A percentile compares a stretch with the other conserved stretches of the same genome.
Conservation (phyloP, 2,113 vertebrate species). For the Alouatta palliata region DNA sequence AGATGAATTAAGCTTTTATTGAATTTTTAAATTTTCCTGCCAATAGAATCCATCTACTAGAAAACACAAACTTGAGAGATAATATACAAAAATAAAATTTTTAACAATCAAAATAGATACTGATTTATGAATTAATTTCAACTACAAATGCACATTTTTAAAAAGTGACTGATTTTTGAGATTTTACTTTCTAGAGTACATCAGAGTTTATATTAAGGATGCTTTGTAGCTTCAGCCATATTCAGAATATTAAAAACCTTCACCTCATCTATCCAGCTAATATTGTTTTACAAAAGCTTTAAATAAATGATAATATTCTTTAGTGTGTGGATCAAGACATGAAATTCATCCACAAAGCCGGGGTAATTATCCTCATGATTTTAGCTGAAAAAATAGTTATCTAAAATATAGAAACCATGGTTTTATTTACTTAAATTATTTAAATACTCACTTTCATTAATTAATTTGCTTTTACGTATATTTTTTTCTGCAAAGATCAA, state of each 20-base stretch:
- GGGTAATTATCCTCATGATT: background rate
- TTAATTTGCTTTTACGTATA: background rate
- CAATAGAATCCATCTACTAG: background rate
- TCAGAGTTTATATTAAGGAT: slow-evolving; percentile 23
- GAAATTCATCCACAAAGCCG: background rate
- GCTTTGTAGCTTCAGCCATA: background rate
- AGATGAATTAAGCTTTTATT: background rate
- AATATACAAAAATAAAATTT: background rate
- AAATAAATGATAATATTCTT: background rate
- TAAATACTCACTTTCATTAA: background rate
- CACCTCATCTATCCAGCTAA: background rate
- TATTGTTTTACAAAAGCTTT: background rate
- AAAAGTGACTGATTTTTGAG: background rate
- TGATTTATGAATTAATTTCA: background rate
- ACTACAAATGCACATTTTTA: accelerated
- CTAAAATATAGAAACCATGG: background rate
- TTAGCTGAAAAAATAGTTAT: background rate
- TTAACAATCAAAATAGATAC: background rate
- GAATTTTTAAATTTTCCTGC: background rate
- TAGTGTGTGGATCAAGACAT: background rate
- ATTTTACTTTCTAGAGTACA: background rate
- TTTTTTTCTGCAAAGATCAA: background rate
- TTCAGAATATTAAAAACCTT: background rate
- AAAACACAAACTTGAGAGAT: background rate
- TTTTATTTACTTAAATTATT: background rate